phyloP scores from a whole-genome alignment of 2,113 vertebrate species.

The Podarcis cretensis region DNA sequence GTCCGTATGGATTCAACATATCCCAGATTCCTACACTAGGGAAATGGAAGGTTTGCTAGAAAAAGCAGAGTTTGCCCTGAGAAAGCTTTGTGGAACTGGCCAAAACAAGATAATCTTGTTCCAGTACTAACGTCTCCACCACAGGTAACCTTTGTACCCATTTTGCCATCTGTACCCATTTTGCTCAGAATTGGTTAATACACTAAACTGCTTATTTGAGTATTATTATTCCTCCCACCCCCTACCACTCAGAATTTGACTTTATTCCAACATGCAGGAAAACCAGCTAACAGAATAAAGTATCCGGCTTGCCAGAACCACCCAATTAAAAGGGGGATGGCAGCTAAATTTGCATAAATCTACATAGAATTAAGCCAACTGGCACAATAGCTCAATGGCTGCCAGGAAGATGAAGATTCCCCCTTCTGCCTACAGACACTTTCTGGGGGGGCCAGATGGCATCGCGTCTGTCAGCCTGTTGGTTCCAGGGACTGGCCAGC shows the following conservation, averaged over 20 bases:
- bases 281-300: not conserved
- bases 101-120: too few species aligned
- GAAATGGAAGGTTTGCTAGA: not conserved
- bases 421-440: constrained; percentile 1
- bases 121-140: not conserved
- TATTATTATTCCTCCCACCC: too few species aligned
- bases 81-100: not conserved
- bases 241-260: not conserved
- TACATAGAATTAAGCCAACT: not conserved
- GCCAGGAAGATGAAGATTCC: not conserved
- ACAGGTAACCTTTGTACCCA: not conserved
- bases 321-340: not conserved
- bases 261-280: not conserved
- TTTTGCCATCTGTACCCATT: not conserved
- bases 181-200: not conserved
- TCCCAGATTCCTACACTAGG: not conserved
- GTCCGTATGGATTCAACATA: too few species aligned
- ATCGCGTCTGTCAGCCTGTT: not conserved
- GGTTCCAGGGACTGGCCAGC: not conserved
- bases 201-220: not conserved
- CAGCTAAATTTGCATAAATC: not conserved
- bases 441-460: constrained; percentile 3
- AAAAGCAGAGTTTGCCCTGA: not conserved
- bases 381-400: not conserved
- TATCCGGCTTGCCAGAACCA: not conserved